Conservation (phyloP, 2,888 invertebrate species). For the Cyaniris semiargus region DNA sequence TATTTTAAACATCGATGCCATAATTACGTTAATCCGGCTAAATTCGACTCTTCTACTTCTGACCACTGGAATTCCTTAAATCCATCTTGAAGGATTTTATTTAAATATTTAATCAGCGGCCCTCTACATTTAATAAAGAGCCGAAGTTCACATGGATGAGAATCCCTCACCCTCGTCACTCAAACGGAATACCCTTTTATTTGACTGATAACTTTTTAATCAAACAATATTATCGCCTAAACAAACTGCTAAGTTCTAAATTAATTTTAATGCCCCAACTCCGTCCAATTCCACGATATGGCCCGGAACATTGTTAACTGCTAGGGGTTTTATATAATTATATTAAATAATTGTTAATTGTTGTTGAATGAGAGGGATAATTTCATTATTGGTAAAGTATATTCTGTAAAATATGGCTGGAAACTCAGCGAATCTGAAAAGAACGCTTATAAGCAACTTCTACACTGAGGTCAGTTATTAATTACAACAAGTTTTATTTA, state of each 20-base stretch:
- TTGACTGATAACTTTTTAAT: constrained; percentile 29
- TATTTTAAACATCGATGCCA: not conserved
- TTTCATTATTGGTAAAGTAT: not conserved
- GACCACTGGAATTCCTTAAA: not conserved
- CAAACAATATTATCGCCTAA: constrained; percentile 29
- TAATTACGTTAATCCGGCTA: not conserved
- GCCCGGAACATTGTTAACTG: constrained; percentile 13
- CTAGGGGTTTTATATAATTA: not conserved
- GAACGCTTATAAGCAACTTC: no score
- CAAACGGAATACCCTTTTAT: constrained; percentile 17
- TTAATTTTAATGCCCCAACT: constrained; percentile 17
- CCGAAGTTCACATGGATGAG: constrained; percentile 4
- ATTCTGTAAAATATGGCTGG: not conserved
- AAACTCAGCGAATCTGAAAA: no score
- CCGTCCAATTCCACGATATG: not conserved
- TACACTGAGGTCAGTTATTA: no score
- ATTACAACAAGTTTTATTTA: no score
- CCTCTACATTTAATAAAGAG: constrained; percentile 5
- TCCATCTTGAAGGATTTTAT: not conserved
- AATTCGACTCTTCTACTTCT: not conserved
- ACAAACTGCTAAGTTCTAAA: constrained; percentile 21
- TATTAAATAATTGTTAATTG: not conserved
- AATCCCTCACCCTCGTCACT: constrained; percentile 27
- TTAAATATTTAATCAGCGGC: constrained; percentile 6
- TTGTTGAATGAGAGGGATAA: not conserved